Conservation (phyloP, 2,113 vertebrate species). For the Crotalus helleri region DNA sequence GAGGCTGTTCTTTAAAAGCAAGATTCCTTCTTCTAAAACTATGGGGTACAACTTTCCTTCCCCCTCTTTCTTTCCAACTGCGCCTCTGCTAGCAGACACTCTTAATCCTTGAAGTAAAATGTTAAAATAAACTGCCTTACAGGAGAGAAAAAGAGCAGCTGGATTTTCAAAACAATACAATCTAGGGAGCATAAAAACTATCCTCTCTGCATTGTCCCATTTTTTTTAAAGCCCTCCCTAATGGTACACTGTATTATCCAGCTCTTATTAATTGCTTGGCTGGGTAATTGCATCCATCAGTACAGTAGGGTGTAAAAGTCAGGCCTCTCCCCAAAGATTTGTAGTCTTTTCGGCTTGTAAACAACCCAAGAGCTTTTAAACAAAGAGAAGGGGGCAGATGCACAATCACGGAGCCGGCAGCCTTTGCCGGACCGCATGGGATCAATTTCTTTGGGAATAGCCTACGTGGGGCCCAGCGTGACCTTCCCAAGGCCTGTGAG, state of each 20-base stretch:
- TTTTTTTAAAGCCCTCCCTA: background rate
- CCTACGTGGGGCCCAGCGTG: background rate
- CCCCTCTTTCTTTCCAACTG: background rate
- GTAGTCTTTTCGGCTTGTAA: background rate
- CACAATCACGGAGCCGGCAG: background rate
- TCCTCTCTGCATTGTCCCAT: background rate
- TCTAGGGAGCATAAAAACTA: no score
- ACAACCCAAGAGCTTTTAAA: background rate
- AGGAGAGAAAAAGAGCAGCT: background rate
- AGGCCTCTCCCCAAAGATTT: background rate
- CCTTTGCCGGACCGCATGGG: background rate
- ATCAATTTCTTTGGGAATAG: background rate
- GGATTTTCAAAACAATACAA: background rate
- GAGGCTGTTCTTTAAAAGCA: background rate
- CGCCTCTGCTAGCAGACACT: background rate
- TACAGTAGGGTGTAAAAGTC: background rate
- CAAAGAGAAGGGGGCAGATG: rapidly evolving
- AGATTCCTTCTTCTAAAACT: background rate
- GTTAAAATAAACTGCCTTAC: background rate
- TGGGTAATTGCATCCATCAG: background rate
- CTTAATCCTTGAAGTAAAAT: background rate
- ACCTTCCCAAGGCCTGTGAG: background rate
- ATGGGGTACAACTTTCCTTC: background rate
- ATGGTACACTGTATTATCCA: background rate
- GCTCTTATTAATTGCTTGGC: background rate